Base-by-base conservation (phyloP, 2,113 vertebrate species). In the Sceloporus undulatus region DNA sequence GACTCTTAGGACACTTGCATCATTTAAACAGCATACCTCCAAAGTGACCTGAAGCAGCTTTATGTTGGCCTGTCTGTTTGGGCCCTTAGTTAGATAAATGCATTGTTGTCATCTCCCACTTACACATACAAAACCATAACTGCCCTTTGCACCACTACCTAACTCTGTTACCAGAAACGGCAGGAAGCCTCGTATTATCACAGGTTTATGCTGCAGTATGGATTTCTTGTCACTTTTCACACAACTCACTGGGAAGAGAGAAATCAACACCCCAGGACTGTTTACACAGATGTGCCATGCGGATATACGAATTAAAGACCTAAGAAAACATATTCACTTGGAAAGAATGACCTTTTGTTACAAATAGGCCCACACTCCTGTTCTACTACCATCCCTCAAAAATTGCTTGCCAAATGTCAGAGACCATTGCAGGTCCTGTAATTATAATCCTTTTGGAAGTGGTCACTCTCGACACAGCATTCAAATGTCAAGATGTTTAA, bases 121-220 rank as follows among this genome's bases (percentile, higher is more conserved):
- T 62, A 62, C 59, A 29, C 27, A n/a, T 8, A 21, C 56, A 38
- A 38, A 9, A 14, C 59, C 59, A n/a, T 34, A 14, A 0, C 13
- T 14, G 1, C 1, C 80, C 85, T 73, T 29, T n/a, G 1, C 27
- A 8, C 14, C 87, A 74, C 78, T 21, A 8, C 18, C 16, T 21
- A 62, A 4, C 14, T 16, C 2, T 14, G 18, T 1, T 42, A 52
- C 62, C 59, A 71, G 66, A 34, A 76, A 0, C 23, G 56, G 13
- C 0, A 0, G 5, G 0, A 1, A 4, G 25, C 0, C 2, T 19
- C 0, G 9, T 4, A 6, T n/a, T 77, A 56, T 1, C 14, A 14
- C 54, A 29, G 0, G 62, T 4, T 5, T 54, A 74, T 38, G 3
- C 21, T 1, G 7, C 19, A 87, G 66, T 29, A 78, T 77, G 4